phyloP scores from a whole-genome alignment of 2,888 invertebrate species.

The Diarsia dahlii region DNA sequence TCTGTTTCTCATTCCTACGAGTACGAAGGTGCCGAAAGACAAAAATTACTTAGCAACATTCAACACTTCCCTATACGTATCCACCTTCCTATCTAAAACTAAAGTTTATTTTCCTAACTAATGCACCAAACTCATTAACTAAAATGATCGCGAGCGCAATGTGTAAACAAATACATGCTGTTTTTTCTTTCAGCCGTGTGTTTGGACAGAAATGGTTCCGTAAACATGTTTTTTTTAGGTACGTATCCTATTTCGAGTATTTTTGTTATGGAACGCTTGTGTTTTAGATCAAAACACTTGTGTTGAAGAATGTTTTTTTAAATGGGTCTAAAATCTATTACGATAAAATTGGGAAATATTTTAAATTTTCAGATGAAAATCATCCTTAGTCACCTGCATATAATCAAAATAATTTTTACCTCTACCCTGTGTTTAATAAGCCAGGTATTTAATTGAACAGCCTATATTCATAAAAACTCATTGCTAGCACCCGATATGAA shows the following conservation, averaged over 20 bases:
- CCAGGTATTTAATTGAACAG: constrained; percentile 31
- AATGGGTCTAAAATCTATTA: no score
- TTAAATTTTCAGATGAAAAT: not conserved
- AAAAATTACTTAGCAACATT: constrained; percentile 12
- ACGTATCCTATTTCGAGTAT: constrained; percentile 13
- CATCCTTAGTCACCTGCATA: not conserved
- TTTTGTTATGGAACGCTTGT: constrained; percentile 35
- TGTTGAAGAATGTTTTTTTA: not conserved
- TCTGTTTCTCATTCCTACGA: not conserved
- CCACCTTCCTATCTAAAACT: not conserved
- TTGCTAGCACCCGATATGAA: constrained; percentile 2
- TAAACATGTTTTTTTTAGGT: constrained; percentile 52
- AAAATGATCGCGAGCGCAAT: constrained; percentile 40
- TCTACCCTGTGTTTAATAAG: not conserved
- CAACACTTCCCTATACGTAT: constrained; percentile 15
- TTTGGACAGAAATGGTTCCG: constrained; percentile 53
- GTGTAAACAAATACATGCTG: constrained; percentile 47
- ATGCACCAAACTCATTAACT: constrained; percentile 59
- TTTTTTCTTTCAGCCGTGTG: constrained; percentile 47
- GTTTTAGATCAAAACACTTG: constrained; percentile 23
- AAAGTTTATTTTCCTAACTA: constrained; percentile 54
- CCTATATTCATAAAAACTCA: constrained; percentile 26
- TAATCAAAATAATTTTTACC: not conserved
- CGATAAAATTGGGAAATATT: not conserved
- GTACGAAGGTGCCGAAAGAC: not conserved